phyloP scores from a whole-genome alignment of 1,140 invertebrate genomes.

The Diachasmimorpha longicaudata region DNA sequence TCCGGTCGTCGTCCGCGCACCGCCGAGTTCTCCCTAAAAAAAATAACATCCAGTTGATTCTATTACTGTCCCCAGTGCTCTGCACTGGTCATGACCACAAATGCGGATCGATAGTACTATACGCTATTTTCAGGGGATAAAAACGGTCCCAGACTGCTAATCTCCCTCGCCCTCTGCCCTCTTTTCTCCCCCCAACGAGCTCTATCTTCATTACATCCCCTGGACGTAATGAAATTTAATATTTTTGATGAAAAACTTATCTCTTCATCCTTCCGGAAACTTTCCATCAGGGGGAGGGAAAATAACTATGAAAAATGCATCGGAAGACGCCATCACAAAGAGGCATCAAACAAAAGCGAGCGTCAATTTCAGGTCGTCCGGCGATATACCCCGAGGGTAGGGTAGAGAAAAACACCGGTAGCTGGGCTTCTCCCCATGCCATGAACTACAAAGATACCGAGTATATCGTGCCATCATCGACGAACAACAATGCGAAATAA shows the following conservation, averaged over 20 bases:
- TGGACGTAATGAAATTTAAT: neutral
- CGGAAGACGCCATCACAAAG: neutral
- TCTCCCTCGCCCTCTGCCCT: neutral
- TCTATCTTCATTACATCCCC: neutral
- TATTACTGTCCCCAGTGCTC: neutral
- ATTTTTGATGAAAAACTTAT: neutral
- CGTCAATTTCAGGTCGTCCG: neutral
- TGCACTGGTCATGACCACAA: neutral
- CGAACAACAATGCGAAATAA: neutral
- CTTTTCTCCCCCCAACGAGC: neutral
- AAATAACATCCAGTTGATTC: neutral
- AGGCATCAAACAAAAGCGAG: neutral
- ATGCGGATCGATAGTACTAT: neutral
- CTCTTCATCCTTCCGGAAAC: neutral
- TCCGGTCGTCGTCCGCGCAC: slow-evolving; percentile 39
- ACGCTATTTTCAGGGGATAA: neutral
- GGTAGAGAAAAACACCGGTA: neutral
- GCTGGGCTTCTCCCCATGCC: neutral
- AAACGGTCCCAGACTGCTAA: neutral
- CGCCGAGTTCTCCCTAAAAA: slow-evolving; percentile 43
- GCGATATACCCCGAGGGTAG: neutral
- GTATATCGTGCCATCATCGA: neutral
- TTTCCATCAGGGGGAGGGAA: neutral
- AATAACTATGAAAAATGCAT: neutral
- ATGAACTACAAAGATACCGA: neutral